Percentiles rank a stretch among this genome's conserved stretches.
Evolutionary conservation across 1,140 invertebrate species (phyloP).

Genomic region (Ceratoteleas bidentatus): DNA sequence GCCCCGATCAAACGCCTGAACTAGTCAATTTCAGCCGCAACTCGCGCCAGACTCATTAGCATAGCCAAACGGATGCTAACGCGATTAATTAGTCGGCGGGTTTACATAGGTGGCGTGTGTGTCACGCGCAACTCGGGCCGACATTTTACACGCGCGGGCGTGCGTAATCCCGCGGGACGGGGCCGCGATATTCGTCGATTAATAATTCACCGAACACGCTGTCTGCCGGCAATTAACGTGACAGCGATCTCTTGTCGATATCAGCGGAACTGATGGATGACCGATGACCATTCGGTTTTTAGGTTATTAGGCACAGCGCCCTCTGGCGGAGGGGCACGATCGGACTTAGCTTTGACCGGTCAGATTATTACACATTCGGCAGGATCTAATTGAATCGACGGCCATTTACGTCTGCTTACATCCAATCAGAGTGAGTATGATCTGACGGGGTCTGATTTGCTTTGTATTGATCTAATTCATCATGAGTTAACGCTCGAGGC

Average conservation of each 20-base stretch:
- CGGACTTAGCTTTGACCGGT: conserved; percentile 20
- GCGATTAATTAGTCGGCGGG: conserved; percentile 60
- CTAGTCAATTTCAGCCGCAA: conserved; percentile 46
- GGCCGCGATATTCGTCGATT: conserved; percentile 47
- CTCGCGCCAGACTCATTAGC: conserved; percentile 45
- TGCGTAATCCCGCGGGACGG: conserved; percentile 23
- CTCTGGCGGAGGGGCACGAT: conserved; percentile 12
- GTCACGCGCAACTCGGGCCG: conserved; percentile 23
- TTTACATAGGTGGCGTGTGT: conserved; percentile 46
- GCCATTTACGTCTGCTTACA: too few relatives aligned
- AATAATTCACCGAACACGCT: conserved; percentile 54
- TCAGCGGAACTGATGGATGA: conserved; percentile 29
- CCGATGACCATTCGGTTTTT: too few relatives aligned
- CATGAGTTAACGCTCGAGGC: too few relatives aligned
- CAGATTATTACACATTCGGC: conserved; percentile 19
- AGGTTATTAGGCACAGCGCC: background rate
- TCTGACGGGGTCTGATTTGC: too few relatives aligned
- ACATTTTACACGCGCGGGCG: conserved; percentile 7
- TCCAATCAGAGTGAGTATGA: too few relatives aligned
- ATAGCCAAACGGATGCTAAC: conserved; percentile 58
- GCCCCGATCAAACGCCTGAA: conserved; percentile 49
- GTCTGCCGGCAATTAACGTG: conserved; percentile 33
- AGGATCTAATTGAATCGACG: too few relatives aligned
- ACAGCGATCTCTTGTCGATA: conserved; percentile 37
- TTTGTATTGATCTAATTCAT: too few relatives aligned